A percentile compares a stretch with the other conserved stretches of the same genome.
Evolutionary conservation across 2,888 invertebrate genomes (phyloP).

Genomic region (Cactoblastis cactorum): DNA sequence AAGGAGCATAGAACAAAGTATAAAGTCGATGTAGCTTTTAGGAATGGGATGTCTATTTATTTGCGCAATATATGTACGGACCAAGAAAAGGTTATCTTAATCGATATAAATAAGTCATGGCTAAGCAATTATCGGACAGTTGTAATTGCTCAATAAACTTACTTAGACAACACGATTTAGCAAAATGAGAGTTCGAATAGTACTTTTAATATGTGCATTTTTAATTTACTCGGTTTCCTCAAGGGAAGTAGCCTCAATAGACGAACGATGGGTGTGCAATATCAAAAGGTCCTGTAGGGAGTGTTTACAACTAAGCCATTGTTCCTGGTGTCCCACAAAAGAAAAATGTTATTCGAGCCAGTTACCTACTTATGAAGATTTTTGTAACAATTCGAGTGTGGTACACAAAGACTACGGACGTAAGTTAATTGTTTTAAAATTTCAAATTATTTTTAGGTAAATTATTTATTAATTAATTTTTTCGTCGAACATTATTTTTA

Average conservation of each 20-base stretch:
- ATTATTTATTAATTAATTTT: too few species aligned
- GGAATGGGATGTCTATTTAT: conserved; percentile 27
- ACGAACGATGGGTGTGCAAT: conserved; percentile 54
- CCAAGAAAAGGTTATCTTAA: conserved; percentile 61
- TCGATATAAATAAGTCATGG: conserved; percentile 55
- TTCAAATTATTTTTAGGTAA: too few species aligned
- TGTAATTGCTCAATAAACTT: neutral
- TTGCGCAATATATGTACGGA: conserved; percentile 30
- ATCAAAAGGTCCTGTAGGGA: conserved; percentile 59
- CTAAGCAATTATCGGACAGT: conserved; percentile 40
- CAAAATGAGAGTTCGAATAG: conserved; percentile 13
- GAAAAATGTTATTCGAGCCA: conserved; percentile 56
- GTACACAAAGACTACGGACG: conserved; percentile 47
- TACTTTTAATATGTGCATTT: conserved; percentile 26
- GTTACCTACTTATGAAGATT: conserved; percentile 31
- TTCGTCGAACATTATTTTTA: too few species aligned
- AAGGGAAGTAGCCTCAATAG: conserved; percentile 35
- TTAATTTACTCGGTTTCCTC: conserved; percentile 25
- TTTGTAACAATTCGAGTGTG: conserved; percentile 47
- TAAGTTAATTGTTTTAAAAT: conserved; percentile 38
- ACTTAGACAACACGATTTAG: neutral
- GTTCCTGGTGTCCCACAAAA: conserved; percentile 60
- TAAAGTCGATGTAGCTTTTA: neutral
- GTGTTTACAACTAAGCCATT: conserved; percentile 57
- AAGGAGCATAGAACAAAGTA: too few species aligned